Evolutionary conservation across 2,888 invertebrate genomes (phyloP).

Genomic region (Agonopterix subpropinquella): DNA sequence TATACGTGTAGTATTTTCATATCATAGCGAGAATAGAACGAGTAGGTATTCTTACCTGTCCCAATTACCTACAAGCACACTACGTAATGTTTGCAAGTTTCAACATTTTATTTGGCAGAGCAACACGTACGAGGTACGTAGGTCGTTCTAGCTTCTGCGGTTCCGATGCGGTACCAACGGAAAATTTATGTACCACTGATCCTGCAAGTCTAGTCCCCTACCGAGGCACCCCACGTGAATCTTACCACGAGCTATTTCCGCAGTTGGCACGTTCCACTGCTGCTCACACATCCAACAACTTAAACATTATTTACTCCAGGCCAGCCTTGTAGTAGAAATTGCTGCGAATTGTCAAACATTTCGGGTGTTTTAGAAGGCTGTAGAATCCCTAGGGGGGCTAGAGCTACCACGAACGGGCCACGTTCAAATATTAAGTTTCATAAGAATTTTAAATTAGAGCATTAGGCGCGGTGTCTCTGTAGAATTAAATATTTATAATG

Average conservation of each 20-base stretch:
- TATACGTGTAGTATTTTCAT: too few species aligned
- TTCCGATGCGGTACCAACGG: slow-evolving; percentile 64
- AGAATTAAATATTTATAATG: slow-evolving; percentile 69
- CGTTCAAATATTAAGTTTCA: slow-evolving; percentile 69
- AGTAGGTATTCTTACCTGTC: too few species aligned
- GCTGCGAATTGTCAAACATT: slow-evolving; percentile 46
- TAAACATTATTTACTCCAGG: slow-evolving; percentile 17
- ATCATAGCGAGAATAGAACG: too few species aligned
- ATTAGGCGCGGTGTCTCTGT: slow-evolving; percentile 59
- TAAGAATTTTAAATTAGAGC: slow-evolving; percentile 69
- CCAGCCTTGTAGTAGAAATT: slow-evolving; percentile 46
- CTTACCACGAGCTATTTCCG: slow-evolving; percentile 37
- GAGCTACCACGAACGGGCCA: slow-evolving; percentile 36
- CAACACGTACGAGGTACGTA: slow-evolving; percentile 53
- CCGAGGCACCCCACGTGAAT: slow-evolving; percentile 38
- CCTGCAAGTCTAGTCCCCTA: slow-evolving; percentile 55
- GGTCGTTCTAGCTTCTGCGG: slow-evolving; percentile 61
- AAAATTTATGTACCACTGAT: slow-evolving; percentile 69
- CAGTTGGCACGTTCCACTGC: slow-evolving; percentile 44
- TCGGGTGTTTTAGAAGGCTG: slow-evolving; percentile 35
- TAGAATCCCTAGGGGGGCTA: slow-evolving; percentile 39
- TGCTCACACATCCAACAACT: slow-evolving; percentile 19
- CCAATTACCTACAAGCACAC: too few species aligned
- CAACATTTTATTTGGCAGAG: slow-evolving; percentile 57
- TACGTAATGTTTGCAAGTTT: slow-evolving; percentile 7